Base-by-base conservation (phyloP, 92 coral and sea anemone genomes). In the Actinostola sp. region DNA sequence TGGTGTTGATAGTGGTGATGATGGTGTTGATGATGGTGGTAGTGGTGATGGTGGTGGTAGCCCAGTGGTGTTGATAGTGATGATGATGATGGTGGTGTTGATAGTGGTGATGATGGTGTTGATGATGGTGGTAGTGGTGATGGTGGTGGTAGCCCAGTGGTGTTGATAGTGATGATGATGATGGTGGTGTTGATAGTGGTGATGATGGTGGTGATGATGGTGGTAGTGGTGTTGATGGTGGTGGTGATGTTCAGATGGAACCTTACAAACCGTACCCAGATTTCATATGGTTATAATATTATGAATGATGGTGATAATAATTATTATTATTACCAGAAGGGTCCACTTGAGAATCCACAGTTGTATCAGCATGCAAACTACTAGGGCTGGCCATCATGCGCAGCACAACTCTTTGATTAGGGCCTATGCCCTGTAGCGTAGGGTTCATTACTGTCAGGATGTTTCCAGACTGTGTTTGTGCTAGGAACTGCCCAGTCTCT, bases 401-500 rank as follows among this genome's bases (percentile, higher is more conserved):
- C 15, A 84, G 59, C 24, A 70, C 80, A 23, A 87, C 90, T 17
- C 86, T 44, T 10, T 86, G 75, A 10, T 77, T 51, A 0, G 79
- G 75, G 0, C 82, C 51, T 20, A 54, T 53, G 19, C 78, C 86
- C 11, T 80, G 84, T 38, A 86, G 71, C 20, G 89, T 78, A 23
- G 92, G 75, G 36, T 90, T 87, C 60, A 90, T 49, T 52, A 90
- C 91, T 9, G 89, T 90, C 70, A 90, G 56, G 61, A 90, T 83
- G 72, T 84, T 90, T 23, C 80, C 83, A 0, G 92, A 61, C 65
- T 77, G 96, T 19, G 91, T 75, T 33, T 89, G 92, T 0, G 92
- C 53, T 7, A 81, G 27, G 34, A 57, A 55, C 44, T 73, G 86
- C 23, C 85, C 73, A 43, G 77, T 55, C 53, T 87, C 84, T 32